Conservation (phyloP, 2,113 vertebrate species). For the Rhodinocichla rosea region DNA sequence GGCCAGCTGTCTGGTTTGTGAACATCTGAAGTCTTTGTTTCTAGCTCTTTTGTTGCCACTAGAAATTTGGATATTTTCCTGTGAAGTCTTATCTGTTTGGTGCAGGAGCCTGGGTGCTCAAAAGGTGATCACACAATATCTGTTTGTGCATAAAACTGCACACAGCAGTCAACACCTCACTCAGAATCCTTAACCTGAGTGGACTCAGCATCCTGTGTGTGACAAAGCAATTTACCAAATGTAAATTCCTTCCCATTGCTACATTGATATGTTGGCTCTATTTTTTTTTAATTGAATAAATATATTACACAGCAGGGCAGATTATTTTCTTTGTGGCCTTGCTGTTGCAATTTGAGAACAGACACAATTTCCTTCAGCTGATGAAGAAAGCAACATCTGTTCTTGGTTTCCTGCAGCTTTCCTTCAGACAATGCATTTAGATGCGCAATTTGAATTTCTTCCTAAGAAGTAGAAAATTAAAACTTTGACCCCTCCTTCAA, state of each 20-base stretch:
- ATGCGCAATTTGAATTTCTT: slow-evolving; percentile 31
- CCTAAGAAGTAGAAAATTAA: slow-evolving; percentile 24
- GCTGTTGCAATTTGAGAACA: slow-evolving; percentile 57
- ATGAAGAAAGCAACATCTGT: slow-evolving; percentile 43
- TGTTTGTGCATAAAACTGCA: not conserved
- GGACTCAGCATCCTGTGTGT: not conserved
- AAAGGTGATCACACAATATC: not conserved
- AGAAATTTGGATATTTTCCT: not conserved
- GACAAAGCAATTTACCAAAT: slow-evolving; percentile 13
- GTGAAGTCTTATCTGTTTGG: not conserved
- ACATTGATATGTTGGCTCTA: slow-evolving; percentile 9
- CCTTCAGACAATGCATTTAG: slow-evolving; percentile 18
- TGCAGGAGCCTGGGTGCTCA: not conserved
- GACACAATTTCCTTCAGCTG: slow-evolving; percentile 57
- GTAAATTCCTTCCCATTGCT: slow-evolving; percentile 19
- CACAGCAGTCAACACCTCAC: not conserved
- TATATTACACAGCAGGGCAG: slow-evolving; percentile 70
- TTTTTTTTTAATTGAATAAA: slow-evolving; percentile 65
- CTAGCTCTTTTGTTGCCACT: not conserved
- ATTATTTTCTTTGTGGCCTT: slow-evolving; percentile 63
- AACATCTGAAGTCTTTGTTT: not conserved
- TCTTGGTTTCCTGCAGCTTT: slow-evolving; percentile 54
- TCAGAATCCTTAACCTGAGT: not conserved
- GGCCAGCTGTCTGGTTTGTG: not conserved
- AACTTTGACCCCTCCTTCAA: slow-evolving; percentile 48